These are phyloP conservation scores for Narcine bancroftii DNA, from an alignment of 2,113 vertebrate genomes.

Conservation along the genomic window DNA sequence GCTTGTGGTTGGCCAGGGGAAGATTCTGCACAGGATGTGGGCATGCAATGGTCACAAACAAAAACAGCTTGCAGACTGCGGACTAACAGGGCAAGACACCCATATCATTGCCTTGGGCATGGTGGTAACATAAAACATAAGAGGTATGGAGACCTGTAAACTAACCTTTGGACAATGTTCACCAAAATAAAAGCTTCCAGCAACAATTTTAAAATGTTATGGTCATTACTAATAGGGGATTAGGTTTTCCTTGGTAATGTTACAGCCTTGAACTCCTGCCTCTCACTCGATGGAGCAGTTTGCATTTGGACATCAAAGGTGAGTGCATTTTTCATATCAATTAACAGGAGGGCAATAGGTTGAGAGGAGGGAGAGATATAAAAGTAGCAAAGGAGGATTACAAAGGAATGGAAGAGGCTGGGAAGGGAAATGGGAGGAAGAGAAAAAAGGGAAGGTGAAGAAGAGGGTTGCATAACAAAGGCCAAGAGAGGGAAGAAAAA, in stretches of 20 bases:
- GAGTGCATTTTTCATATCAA: not conserved
- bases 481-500: not conserved
- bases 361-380: not conserved
- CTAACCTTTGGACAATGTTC: not conserved
- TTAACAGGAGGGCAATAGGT: not conserved
- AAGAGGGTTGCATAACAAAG: not conserved
- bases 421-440: not conserved
- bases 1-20: not conserved
- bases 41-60: not conserved
- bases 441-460: not conserved
- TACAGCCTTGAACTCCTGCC: not conserved
- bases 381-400: not conserved
- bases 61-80: not conserved
- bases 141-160: not conserved
- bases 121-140: not conserved
- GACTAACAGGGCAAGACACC: not conserved
- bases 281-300: not conserved
- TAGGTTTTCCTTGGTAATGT: no score
- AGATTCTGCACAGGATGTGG: not conserved
- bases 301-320: not conserved
- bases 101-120: not conserved
- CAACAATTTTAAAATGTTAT: not conserved
- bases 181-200: not conserved
- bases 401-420: not conserved
- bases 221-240: not conserved